Conservation (phyloP, 2,888 invertebrate species). For the Drosophila aldrichi region DNA sequence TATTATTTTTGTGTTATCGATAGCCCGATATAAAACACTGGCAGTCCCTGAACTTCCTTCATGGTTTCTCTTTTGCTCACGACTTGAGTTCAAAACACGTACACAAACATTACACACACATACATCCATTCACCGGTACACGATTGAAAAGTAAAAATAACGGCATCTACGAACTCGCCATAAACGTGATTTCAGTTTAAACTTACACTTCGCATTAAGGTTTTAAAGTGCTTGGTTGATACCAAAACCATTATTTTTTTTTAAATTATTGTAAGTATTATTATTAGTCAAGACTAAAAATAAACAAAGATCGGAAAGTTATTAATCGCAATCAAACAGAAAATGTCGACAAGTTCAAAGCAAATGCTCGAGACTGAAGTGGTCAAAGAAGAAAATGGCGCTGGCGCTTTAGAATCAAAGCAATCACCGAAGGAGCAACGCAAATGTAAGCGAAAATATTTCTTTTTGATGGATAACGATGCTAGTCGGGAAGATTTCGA, state of each 20-base stretch:
- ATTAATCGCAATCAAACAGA: slow-evolving; percentile 17
- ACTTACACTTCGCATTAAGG: slow-evolving; percentile 24
- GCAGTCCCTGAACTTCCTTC: slow-evolving; percentile 11
- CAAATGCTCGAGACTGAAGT: slow-evolving; percentile 58
- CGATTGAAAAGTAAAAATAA: slow-evolving; percentile 60
- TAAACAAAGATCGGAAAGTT: neutral
- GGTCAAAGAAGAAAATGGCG: slow-evolving; percentile 79
- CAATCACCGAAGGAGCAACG: slow-evolving; percentile 46
- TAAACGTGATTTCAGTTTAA: slow-evolving; percentile 65
- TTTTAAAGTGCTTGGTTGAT: slow-evolving; percentile 33
- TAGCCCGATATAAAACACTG: slow-evolving; percentile 1
- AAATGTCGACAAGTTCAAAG: slow-evolving; percentile 57
- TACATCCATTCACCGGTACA: slow-evolving; percentile 21
- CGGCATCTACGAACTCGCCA: slow-evolving; percentile 55
- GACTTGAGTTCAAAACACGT: slow-evolving; percentile 9
- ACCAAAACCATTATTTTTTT: slow-evolving; percentile 2
- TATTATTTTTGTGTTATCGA: neutral
- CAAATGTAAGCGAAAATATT: slow-evolving; percentile 39
- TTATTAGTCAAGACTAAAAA: neutral
- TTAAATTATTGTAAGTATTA: slow-evolving; percentile 36
- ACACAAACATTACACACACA: slow-evolving; percentile 12
- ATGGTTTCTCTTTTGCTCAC: slow-evolving; percentile 13
- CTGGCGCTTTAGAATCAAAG: slow-evolving; percentile 69
- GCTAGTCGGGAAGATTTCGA: slow-evolving; percentile 27
- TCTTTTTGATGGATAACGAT: slow-evolving; percentile 34